Evolutionary conservation across 2,113 vertebrate species (phyloP).

Genomic region (Erinaceus europaeus): DNA sequence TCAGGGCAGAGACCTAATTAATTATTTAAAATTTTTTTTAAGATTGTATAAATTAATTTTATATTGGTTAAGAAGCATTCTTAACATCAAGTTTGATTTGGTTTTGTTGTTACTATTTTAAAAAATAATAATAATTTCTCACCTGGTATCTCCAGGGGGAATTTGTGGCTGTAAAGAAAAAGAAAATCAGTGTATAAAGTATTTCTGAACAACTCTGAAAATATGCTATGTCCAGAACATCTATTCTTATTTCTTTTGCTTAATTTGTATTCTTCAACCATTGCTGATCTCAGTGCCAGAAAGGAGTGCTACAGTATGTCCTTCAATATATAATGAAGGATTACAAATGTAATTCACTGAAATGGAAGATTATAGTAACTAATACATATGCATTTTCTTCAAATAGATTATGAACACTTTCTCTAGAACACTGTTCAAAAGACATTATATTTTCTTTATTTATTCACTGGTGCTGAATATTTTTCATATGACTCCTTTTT

Average conservation of each 20-base stretch:
- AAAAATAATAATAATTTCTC: slow-evolving; percentile 5
- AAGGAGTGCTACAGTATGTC: slow-evolving; percentile 4
- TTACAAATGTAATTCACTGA: slow-evolving; percentile 67
- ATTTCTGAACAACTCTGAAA: slow-evolving; percentile 6
- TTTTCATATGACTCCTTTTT: neutral
- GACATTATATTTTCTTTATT: slow-evolving; percentile 40
- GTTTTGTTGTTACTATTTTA: neutral
- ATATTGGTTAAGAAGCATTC: neutral
- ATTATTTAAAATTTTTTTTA: slow-evolving; percentile 29
- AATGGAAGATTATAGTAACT: slow-evolving; percentile 56
- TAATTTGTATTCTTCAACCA: slow-evolving; percentile 50
- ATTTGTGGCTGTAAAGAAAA: neutral
- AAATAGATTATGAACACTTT: slow-evolving; percentile 60
- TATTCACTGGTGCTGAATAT: slow-evolving; percentile 20
- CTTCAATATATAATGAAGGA: slow-evolving; percentile 66
- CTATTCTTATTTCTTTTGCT: neutral
- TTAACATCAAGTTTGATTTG: slow-evolving; percentile 23
- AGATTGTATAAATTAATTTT: slow-evolving; percentile 7
- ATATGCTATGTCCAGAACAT: neutral
- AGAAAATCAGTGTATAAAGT: slow-evolving; percentile 4
- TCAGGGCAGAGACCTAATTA: neutral
- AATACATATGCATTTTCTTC: slow-evolving; percentile 64
- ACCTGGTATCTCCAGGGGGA: neutral
- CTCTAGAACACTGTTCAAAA: slow-evolving; percentile 39
- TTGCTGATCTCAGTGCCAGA: slow-evolving; percentile 37